These are phyloP conservation scores for Columba guinea DNA, from an alignment of 2,797 vertebrate genomes.

Conservation along the genomic window DNA sequence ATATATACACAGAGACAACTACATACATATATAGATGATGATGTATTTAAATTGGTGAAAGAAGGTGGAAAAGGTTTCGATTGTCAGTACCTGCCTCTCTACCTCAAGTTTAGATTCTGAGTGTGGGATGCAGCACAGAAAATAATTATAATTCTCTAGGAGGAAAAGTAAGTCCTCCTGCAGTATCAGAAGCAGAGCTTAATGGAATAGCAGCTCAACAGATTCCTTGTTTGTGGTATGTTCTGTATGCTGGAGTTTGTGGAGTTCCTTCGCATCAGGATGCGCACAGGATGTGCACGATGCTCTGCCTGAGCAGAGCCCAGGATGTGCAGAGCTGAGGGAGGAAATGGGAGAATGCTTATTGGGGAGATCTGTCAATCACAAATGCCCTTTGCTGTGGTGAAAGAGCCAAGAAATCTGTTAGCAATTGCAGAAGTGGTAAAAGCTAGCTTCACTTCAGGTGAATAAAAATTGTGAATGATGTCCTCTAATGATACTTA, in stretches of 20 bases:
- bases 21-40: accelerated
- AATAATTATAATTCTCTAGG: background rate
- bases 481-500: background rate
- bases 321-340: background rate
- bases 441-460: background rate
- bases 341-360: background rate
- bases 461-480: background rate
- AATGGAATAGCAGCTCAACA: background rate
- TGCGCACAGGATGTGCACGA: background rate
- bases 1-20: background rate
- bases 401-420: background rate
- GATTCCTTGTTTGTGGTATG: background rate
- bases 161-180: background rate
- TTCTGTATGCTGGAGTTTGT: background rate
- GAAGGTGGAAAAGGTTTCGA: background rate
- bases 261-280: background rate
- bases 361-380: background rate
- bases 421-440: background rate
- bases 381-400: background rate
- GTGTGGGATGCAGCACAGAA: background rate
- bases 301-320: background rate
- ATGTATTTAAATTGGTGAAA: background rate
- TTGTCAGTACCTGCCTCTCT: background rate
- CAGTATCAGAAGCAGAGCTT: background rate
- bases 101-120: background rate